Evolutionary conservation across 2,113 vertebrate genomes (phyloP), one percentile per base, ranked within the genome.

Genomic region (Osmerus mordax): DNA sequence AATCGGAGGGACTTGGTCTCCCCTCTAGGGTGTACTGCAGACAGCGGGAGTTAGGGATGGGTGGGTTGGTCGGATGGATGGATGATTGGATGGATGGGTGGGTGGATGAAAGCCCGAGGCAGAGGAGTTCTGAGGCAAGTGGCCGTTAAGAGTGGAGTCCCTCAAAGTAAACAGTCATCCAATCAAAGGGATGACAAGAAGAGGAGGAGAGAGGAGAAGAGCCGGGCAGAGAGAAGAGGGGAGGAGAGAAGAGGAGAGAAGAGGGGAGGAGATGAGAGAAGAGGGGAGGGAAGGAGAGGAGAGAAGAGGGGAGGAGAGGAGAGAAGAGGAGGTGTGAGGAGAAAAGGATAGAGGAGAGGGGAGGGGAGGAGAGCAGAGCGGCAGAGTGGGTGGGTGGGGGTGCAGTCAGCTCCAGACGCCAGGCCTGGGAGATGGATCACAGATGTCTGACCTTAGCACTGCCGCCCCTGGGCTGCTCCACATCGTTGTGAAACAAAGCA

Each of bases 361-460:
- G 47, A 28, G 13, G 32, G 41, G 47, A 52, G 11, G 32, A 18
- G n/a, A 25, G 53, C 4, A 18, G 66, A 0, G 16, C 52, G 16
- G n/a, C n/a, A 13, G 13, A 51, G 65, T 16, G 13, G 56, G 11
- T 6, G 5, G 4, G 58, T 8, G 28, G 59, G 47, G 18, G 54
- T 15, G 65, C 41, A 70, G 56, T 68, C 64, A 73, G 62, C 54
- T 79, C 74, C 77, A 86, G 78, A 73, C 55, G 23, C 64, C 74
- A 23, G 58, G 69, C 70, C 72, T 65, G 68, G 72, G 82, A 85
- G 83, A 84, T 74, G 74, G 81, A 87, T 84, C 80, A 78, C 83
- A 87, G 88, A 89, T 88, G 88, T 87, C 79, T 85, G 87, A 88
- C 82, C 61, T 70, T 52, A 29, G 2, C 53, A 0, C 9, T 52